phyloP scores from a whole-genome alignment of 1,140 invertebrate species.

The Bradysia coprophila region DNA sequence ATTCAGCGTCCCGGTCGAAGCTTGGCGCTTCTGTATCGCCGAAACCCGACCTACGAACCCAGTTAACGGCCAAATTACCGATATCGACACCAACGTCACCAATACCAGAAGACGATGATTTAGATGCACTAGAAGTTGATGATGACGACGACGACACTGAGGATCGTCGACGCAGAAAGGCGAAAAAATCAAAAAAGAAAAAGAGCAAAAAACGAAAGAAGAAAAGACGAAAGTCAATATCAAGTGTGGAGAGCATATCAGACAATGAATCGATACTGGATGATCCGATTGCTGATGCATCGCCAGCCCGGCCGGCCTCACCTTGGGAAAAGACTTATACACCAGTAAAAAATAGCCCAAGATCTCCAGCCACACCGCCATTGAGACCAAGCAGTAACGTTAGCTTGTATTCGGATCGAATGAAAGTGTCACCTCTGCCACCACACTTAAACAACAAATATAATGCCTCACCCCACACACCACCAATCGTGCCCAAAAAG shows the following conservation, averaged over 20 bases:
- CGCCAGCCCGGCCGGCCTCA: background rate
- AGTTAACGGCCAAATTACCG: constrained; percentile 9
- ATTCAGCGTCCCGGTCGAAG: constrained; percentile 4
- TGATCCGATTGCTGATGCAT: constrained; percentile 5
- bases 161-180: constrained; percentile 45
- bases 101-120: background rate
- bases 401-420: constrained; percentile 12
- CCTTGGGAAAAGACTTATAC: constrained; percentile 11
- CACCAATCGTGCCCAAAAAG: constrained; percentile 10
- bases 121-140: background rate
- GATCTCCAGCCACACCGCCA: constrained; percentile 37
- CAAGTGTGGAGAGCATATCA: constrained; percentile 38
- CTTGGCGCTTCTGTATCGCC: background rate
- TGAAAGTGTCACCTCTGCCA: constrained; percentile 8
- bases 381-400: constrained; percentile 11
- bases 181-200: constrained; percentile 43
- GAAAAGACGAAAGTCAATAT: constrained; percentile 37
- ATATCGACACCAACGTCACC: constrained; percentile 5
- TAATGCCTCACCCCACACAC: constrained; percentile 15
- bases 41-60: background rate
- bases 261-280: constrained; percentile 30
- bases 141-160: constrained; percentile 13
- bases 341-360: constrained; percentile 28
- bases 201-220: constrained; percentile 49
- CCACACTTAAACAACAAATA: constrained; percentile 3